Evolutionary conservation across 2,797 vertebrate species (phyloP), one percentile per base, ranked within the genome.

Genomic region (Enteromius argenteus): DNA sequence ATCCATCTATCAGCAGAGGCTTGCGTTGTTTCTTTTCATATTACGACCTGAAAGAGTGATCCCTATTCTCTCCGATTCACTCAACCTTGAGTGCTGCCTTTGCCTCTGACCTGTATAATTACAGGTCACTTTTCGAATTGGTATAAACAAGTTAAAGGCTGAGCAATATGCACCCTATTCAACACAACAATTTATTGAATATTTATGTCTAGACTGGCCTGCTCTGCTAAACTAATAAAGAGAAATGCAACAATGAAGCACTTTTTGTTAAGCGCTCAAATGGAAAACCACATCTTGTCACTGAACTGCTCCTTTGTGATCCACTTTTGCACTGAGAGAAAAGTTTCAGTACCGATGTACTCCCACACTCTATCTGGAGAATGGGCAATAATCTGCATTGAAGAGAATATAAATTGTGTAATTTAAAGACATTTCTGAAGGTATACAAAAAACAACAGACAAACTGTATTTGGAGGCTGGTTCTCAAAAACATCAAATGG

Each of bases 121-220:
- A 89, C 78, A 84, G 39, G 69, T 76, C 56, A 84, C 67, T 85
- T 60, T 87, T 87, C 81, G 10, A 89, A 90, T 92, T 71, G 83
- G 84, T 79, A 88, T 79, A 73, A 90, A 84, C 80, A 83, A 88
- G 88, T 82, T 89, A 71, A 80, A 75, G 42, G 60, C 62, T 71
- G 62, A 64, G 17, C 27, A 58, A 81, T 85, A 81, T 51, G n/a
- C 81, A 75, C 77, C 74, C 81, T 77, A 85, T 83, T 85, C 72
- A 86, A 81, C 74, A 37, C 13, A 74, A 56, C 74, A 82, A 86
- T 79, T 87, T 90, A 87, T 89, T 77, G 64, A 86, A 85, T 39
- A 83, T 75, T 84, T 82, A 84, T 3, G 37, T 86, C 84, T 84
- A 83, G 87, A 87, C 80, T 46, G 72, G 84, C 46, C 56, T 37